phyloP scores from a whole-genome alignment of 2,113 vertebrate species.

The Tetraodon nigroviridis region DNA sequence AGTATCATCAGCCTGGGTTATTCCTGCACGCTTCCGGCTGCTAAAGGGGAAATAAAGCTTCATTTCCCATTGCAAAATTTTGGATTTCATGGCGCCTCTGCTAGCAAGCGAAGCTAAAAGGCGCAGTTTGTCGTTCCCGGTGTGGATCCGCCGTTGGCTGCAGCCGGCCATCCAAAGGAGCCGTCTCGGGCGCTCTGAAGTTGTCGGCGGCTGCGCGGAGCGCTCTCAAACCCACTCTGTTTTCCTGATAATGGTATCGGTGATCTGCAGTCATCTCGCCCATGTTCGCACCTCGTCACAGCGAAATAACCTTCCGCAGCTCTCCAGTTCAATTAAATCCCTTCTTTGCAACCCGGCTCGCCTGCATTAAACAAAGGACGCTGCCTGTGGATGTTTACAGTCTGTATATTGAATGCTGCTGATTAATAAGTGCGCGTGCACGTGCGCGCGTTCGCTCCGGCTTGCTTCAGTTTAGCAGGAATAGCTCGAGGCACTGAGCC shows the following conservation, averaged over 20 bases:
- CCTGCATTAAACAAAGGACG: constrained; percentile 56
- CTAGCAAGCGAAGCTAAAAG: too few species aligned
- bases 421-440: constrained; percentile 43
- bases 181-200: neutral
- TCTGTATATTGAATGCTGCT: constrained; percentile 51
- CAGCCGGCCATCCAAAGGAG: neutral
- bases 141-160: neutral
- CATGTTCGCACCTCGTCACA: constrained; percentile 54
- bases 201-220: constrained; percentile 40
- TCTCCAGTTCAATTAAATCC: constrained; percentile 74
- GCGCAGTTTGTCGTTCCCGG: too few species aligned
- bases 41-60: constrained; percentile 9
- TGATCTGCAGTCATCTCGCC: constrained; percentile 62
- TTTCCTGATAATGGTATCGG: constrained; percentile 60
- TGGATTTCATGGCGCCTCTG: too few species aligned
- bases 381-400: constrained; percentile 63
- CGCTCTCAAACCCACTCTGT: constrained; percentile 57
- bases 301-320: constrained; percentile 67
- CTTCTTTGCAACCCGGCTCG: constrained; percentile 51
- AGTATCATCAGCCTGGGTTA: too few species aligned
- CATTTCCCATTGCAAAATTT: too few species aligned
- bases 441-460: constrained; percentile 8
- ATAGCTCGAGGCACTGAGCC: constrained; percentile 45
- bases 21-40: constrained; percentile 25
- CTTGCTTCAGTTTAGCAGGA: constrained; percentile 27